These are phyloP conservation scores for Brachylomia viminalis DNA, from an alignment of 2,888 invertebrate species.

Conservation along the genomic window DNA sequence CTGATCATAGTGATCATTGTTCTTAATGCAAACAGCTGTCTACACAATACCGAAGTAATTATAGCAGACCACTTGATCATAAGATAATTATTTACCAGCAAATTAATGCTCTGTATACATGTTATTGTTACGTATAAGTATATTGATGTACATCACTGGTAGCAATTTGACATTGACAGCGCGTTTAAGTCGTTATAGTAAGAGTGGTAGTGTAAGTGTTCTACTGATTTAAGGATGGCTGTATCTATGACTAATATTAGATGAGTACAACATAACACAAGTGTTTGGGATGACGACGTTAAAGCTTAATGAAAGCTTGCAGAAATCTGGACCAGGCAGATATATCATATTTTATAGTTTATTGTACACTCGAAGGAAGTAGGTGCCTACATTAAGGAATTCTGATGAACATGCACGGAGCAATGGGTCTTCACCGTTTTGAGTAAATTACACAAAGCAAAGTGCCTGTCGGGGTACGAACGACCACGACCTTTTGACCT, in stretches of 20 bases:
- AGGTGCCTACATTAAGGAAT: not conserved
- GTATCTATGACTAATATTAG: not conserved
- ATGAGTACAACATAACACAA: not conserved
- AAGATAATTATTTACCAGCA: conserved; percentile 18
- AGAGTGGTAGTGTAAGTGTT: not conserved
- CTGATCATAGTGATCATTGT: conserved; percentile 12
- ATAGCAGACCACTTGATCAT: conserved; percentile 18
- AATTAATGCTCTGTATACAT: conserved; percentile 16
- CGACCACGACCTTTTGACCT: too few species aligned
- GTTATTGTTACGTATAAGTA: not conserved
- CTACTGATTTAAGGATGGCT: not conserved
- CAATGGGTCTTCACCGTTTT: not conserved
- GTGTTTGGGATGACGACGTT: not conserved
- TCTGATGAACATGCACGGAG: not conserved
- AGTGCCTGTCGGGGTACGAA: not conserved
- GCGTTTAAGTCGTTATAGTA: not conserved
- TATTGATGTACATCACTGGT: accelerated
- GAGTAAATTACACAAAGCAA: not conserved
- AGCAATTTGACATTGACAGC: not conserved
- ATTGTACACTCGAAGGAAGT: not conserved
- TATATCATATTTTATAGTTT: not conserved
- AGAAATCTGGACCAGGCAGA: not conserved
- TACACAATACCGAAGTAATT: conserved; percentile 11
- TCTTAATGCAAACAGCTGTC: conserved; percentile 16
- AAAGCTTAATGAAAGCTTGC: not conserved